Evolutionary conservation across 2,888 invertebrate genomes (phyloP).

Genomic region (Thysanoteuthis rhombus): DNA sequence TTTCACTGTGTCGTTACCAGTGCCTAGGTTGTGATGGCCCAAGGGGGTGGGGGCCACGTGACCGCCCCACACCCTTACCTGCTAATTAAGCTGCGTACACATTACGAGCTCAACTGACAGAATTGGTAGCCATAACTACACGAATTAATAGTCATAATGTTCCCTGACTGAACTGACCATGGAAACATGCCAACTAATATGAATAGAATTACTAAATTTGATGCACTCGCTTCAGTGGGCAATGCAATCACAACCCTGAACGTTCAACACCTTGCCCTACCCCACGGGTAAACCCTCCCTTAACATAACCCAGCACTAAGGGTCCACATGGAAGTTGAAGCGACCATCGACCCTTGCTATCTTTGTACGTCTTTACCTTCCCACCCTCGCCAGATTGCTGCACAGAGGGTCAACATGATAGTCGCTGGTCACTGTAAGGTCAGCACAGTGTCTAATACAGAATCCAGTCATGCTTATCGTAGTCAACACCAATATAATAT

Average conservation of each 20-base stretch:
- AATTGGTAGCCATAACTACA: constrained; percentile 12
- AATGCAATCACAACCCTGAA: background rate
- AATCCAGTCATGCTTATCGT: background rate
- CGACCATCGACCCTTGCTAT: background rate
- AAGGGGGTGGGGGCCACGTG: no score
- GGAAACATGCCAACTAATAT: background rate
- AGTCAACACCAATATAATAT: background rate
- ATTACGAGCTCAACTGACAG: background rate
- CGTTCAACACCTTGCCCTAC: background rate
- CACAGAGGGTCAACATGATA: background rate
- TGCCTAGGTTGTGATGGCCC: background rate
- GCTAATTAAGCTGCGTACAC: background rate
- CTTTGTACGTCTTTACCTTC: background rate
- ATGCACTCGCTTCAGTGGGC: background rate
- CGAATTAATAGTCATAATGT: background rate
- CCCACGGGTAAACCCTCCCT: background rate
- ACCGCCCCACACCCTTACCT: background rate
- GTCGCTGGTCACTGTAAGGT: background rate
- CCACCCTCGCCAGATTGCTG: background rate
- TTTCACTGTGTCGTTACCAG: background rate
- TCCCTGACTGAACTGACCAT: background rate
- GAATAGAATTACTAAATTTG: background rate
- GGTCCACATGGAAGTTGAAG: background rate
- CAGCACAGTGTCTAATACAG: background rate
- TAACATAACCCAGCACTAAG: background rate